phyloP scores from a whole-genome alignment of 2,888 invertebrate species.

The Phragmatobia fuliginosa region DNA sequence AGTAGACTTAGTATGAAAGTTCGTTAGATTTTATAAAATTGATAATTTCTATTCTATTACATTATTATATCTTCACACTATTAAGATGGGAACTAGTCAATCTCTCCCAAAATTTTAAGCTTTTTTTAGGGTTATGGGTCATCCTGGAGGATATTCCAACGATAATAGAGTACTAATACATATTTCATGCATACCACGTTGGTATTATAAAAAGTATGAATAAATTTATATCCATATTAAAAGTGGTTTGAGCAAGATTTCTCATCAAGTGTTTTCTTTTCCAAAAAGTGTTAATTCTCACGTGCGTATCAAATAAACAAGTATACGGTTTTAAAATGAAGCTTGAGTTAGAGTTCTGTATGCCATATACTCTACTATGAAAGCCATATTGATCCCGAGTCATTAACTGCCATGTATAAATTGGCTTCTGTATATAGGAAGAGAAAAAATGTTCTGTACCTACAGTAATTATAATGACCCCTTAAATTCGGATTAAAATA shows the following conservation, averaged over 20 bases:
- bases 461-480: neutral
- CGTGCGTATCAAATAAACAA: no score
- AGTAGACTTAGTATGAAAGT: neutral
- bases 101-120: neutral
- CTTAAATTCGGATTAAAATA: conserved; percentile 35
- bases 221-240: neutral
- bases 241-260: no score
- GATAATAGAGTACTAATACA: neutral
- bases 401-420: neutral
- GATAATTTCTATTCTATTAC: neutral
- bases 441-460: neutral
- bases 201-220: neutral
- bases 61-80: neutral
- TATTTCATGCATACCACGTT: neutral
- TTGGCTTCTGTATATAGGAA: neutral
- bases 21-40: neutral
- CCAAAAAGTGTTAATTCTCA: no score
- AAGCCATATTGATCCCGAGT: no score
- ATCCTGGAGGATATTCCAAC: neutral
- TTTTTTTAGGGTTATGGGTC: neutral
- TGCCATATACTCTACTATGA: no score
- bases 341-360: no score
- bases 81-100: neutral
- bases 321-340: no score
- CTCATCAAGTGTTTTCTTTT: no score